Base-by-base conservation (phyloP, 37 sponge, comb jelly and placozoan species). In the Halichondria panicea region DNA sequence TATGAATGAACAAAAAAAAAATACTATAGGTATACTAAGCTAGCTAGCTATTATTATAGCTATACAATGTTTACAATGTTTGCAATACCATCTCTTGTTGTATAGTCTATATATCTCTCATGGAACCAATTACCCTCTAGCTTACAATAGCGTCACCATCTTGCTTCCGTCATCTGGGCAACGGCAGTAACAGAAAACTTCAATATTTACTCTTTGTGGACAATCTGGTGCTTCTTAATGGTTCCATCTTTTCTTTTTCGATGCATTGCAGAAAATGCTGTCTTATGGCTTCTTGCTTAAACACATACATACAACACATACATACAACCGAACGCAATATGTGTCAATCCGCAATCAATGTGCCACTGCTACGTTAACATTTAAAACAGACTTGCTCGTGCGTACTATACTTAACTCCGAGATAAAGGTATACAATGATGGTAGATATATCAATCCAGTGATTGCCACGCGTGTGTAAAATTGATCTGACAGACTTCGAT, bases 391-490 rank as follows among this genome's bases (percentile, higher is more conserved):
- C 21, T 54, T 68, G 7, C 56, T 9, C 52, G 70, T 68, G 27
- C 25, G 7, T 52, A 27, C n/a, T n/a, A n/a, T n/a, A n/a, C n/a
- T n/a, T n/a, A n/a, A n/a, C n/a, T n/a, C n/a, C 7, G 57, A 25
- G 76, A 58, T 75, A 75, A 18, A 60, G 15, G n/a, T 19, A 28
- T 38, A 58, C 24, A 48, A 11, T 15, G 15, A 48, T 48, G 52
- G 11, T 48, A 18, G 52, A 48, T 48, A 15, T 15, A 48, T 11
- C 52, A 18, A 48, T 48, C 52, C 52, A 48, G 52, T 48, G 52
- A 48, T 48, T 48, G 11, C 52, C 52, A 48, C 15, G 13, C 11
- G 52, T 48, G 52, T 48, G 52, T 15, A 48, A 15, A 15, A 48
- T 48, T 48, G 52, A 15, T 48, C 15, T 48, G 52, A 48, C 13